These are phyloP conservation scores for Dione vanillae DNA, from an alignment of 2,888 invertebrate genomes.

Conservation along the genomic window DNA sequence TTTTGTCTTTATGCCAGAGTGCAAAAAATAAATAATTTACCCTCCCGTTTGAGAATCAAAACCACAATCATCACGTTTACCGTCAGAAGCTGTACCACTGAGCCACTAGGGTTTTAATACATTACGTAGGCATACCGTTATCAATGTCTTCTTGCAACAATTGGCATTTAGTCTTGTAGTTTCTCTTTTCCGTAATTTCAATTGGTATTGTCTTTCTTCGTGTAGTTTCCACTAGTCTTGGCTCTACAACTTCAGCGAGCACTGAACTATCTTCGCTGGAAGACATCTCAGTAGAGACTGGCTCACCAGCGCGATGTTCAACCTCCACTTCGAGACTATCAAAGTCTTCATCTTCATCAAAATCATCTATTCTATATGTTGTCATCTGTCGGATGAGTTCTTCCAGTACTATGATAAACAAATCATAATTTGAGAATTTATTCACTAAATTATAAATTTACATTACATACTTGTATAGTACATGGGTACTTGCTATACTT, in stretches of 20 bases:
- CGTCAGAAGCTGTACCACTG: too few relatives aligned
- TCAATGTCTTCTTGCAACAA: conserved; percentile 77
- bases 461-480: too few relatives aligned
- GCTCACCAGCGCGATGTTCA: conserved; percentile 48
- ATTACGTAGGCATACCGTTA: conserved; percentile 62
- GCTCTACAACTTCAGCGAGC: conserved; percentile 66
- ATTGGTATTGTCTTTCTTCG: conserved; percentile 56
- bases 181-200: conserved; percentile 60
- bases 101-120: not conserved
- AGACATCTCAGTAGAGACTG: conserved; percentile 50
- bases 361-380: conserved; percentile 78
- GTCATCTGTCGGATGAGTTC: conserved; percentile 88
- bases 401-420: conserved; percentile 83
- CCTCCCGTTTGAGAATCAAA: too few relatives aligned
- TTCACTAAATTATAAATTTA: not conserved
- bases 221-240: conserved; percentile 67
- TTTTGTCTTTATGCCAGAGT: too few relatives aligned
- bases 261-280: conserved; percentile 56
- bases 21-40: too few relatives aligned
- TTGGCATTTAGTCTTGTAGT: conserved; percentile 83
- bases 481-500: too few relatives aligned
- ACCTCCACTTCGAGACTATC: conserved; percentile 54
- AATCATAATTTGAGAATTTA: not conserved
- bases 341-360: conserved; percentile 79
- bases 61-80: too few relatives aligned